These are phyloP conservation scores for Gadus macrocephalus DNA, from an alignment of 2,113 vertebrate species.

Conservation along the genomic window DNA sequence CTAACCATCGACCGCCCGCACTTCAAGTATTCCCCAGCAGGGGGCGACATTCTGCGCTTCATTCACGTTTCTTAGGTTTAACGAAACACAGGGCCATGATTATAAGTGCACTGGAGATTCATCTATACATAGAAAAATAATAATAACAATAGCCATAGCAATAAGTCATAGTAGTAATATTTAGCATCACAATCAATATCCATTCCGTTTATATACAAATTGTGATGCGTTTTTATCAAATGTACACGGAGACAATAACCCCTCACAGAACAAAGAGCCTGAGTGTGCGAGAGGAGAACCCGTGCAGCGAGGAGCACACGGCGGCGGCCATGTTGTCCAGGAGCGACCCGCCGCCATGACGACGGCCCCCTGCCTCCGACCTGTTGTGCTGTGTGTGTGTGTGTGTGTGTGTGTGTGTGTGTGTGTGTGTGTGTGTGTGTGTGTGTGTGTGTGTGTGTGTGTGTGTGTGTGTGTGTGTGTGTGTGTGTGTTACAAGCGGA, in stretches of 20 bases:
- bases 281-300: conserved; percentile 73
- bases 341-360: too few relatives aligned
- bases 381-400: too few relatives aligned
- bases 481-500: too few relatives aligned
- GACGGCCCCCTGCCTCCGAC: too few relatives aligned
- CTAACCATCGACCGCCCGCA: too few relatives aligned
- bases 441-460: too few relatives aligned
- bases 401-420: too few relatives aligned
- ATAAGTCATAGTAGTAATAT: conserved; percentile 57
- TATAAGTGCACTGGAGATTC: conserved; percentile 71
- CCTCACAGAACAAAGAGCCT: conserved; percentile 47
- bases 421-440: too few relatives aligned
- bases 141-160: conserved; percentile 53
- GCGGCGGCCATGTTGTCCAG: too few relatives aligned
- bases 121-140: conserved; percentile 74
- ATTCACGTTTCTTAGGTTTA: conserved; percentile 68
- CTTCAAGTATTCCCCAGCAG: conserved; percentile 65
- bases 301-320: conserved; percentile 37
- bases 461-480: too few relatives aligned
- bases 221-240: conserved; percentile 38
- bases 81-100: conserved; percentile 60
- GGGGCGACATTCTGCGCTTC: conserved; percentile 39
- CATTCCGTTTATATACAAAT: conserved; percentile 67
- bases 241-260: conserved; percentile 55
- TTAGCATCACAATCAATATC: conserved; percentile 69